A percentile compares a stretch with the other conserved stretches of the same genome.
These are phyloP conservation scores for Toxostoma redivivum DNA, from an alignment of 2,113 vertebrate genomes.

Conservation along the genomic window DNA sequence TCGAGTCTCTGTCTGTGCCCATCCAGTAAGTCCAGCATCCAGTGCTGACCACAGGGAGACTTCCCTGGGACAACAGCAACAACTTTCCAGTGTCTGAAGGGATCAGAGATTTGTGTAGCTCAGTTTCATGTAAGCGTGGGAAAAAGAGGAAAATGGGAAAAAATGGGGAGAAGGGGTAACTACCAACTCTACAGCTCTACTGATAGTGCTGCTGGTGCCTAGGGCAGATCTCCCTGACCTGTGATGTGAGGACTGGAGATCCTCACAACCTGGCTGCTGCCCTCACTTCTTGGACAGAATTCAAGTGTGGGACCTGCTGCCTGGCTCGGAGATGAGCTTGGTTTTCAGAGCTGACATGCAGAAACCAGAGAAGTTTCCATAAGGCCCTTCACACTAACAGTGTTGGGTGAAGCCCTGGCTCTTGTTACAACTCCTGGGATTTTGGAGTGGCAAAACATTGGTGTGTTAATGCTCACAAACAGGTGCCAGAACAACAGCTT, in stretches of 20 bases:
- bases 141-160: background rate
- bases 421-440: background rate
- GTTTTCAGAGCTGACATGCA: background rate
- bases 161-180: background rate
- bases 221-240: background rate
- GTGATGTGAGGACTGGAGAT: background rate
- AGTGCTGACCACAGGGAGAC: background rate
- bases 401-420: background rate
- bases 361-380: slow-evolving; percentile 13
- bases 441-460: background rate
- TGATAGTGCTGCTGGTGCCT: accelerated
- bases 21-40: background rate
- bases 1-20: background rate
- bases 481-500: background rate
- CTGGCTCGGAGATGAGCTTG: background rate
- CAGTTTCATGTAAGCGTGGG: background rate
- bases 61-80: accelerated
- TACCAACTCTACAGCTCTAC: background rate
- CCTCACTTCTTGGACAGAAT: background rate
- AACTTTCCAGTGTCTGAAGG: background rate
- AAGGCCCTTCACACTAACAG: background rate
- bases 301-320: background rate
- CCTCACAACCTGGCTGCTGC: background rate
- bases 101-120: background rate
- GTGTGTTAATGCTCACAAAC: background rate